Evolutionary conservation across 2,797 vertebrate species (phyloP).

Genomic region (Falco cherrug): DNA sequence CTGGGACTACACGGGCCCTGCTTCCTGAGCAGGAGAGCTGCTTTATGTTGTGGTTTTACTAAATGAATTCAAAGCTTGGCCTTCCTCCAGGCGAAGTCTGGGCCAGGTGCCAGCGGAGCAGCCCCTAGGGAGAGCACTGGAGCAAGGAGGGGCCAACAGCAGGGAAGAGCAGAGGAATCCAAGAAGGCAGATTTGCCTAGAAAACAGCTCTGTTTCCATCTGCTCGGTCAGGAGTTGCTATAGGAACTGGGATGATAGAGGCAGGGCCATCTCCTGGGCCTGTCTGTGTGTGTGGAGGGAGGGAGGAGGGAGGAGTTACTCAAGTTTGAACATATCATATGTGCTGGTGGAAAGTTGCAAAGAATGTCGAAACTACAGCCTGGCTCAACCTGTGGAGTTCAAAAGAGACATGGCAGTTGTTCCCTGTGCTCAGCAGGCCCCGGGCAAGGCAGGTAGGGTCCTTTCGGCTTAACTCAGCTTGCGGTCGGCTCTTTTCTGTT

Average conservation of each 20-base stretch:
- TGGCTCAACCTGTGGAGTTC: constrained; percentile 29
- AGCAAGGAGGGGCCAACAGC: constrained; percentile 57
- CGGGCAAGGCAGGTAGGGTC: constrained; percentile 52
- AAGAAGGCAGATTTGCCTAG: constrained; percentile 53
- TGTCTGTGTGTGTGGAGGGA: background rate
- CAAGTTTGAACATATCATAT: constrained; percentile 60
- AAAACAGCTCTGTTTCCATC: constrained; percentile 63
- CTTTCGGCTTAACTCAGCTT: background rate
- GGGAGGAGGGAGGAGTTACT: constrained; percentile 53
- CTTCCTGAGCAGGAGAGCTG: constrained; percentile 66
- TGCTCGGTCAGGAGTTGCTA: constrained; percentile 64
- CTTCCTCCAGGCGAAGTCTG: constrained; percentile 54
- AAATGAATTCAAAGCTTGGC: constrained; percentile 68
- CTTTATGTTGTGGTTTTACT: constrained; percentile 67
- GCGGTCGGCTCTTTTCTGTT: background rate
- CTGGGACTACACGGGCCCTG: constrained; percentile 54
- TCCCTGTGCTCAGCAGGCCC: background rate
- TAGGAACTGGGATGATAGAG: constrained; percentile 68
- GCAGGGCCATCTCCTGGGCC: constrained; percentile 64
- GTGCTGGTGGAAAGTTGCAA: constrained; percentile 36
- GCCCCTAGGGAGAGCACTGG: constrained; percentile 54
- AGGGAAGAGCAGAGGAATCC: constrained; percentile 61
- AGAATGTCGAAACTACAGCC: constrained; percentile 54
- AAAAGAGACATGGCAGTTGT: background rate
- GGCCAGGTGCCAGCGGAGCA: constrained; percentile 47